Evolutionary conservation across 92 coral and sea anemone species (phyloP).

Genomic region (Meandrina meandrites): DNA sequence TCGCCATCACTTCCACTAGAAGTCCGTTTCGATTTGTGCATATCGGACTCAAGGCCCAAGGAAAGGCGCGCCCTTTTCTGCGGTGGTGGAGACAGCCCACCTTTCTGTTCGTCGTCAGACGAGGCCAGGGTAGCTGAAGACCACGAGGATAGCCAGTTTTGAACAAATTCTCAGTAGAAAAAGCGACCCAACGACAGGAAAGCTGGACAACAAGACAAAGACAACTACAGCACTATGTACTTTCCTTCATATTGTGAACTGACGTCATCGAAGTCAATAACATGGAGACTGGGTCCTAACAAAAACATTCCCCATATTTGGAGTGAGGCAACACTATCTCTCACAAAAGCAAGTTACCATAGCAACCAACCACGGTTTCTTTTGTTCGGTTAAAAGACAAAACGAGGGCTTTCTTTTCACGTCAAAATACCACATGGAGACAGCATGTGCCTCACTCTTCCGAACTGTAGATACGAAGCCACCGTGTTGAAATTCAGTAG

Average conservation of each 20-base stretch:
- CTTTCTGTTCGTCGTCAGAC: slow-evolving; percentile 99
- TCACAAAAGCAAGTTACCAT: not conserved
- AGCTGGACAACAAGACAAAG: slow-evolving; percentile 82
- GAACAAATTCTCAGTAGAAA: slow-evolving; percentile 57
- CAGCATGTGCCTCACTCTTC: slow-evolving; percentile 5
- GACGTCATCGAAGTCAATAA: slow-evolving; percentile 82
- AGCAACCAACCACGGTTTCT: slow-evolving; percentile 16
- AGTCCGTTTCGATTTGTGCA: slow-evolving; percentile 99
- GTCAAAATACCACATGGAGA: slow-evolving; percentile 4
- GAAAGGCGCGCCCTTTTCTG: slow-evolving; percentile 99
- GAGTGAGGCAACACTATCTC: slow-evolving; percentile 13
- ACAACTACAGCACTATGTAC: slow-evolving; percentile 61
- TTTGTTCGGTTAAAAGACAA: not conserved
- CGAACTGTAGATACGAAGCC: too few relatives aligned
- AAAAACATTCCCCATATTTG: slow-evolving; percentile 57
- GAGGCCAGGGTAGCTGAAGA: slow-evolving; percentile 99
- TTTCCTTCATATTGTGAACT: slow-evolving; percentile 94
- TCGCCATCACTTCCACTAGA: slow-evolving; percentile 98
- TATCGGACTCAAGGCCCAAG: slow-evolving; percentile 98
- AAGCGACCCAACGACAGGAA: slow-evolving; percentile 69
- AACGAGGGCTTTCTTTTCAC: not conserved
- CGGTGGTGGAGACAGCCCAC: slow-evolving; percentile 99
- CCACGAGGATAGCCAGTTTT: slow-evolving; percentile 98
- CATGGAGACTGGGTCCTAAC: slow-evolving; percentile 66
- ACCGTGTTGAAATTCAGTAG: too few relatives aligned